Base-by-base conservation (phyloP, 2,797 vertebrate genomes). In the Meriones psammophilus region DNA sequence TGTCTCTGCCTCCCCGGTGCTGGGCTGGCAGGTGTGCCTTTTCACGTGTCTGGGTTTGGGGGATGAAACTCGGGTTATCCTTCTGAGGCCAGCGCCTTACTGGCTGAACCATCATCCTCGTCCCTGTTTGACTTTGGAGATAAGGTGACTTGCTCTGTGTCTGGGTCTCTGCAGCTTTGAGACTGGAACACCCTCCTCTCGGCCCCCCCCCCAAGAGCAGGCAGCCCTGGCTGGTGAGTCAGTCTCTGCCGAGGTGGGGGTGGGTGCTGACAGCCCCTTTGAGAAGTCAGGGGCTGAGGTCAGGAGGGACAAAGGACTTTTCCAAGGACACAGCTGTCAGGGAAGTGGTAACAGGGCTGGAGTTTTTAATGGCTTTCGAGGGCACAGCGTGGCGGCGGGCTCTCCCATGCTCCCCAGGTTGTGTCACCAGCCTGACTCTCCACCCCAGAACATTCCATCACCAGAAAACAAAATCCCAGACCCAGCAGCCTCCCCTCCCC, bases 371-470 rank as follows among this genome's bases (percentile, higher is more conserved):
- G 20, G 24, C 83, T 56, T 78, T 54, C 30, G 14, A 69, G 81
- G 54, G 86, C 28, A 56, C 58, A 54, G 1, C 5, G 13, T 62
- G 10, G 50, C 68, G 10, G 50, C 42, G 7, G 73, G 50, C 50
- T 93, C 92, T 1, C 22, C 39, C 12, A 0, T 4, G 15, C 2
- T 10, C 8, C 26, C 62, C 9, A 22, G 13, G 17, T 33, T 58
- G 58, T 58, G 58, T 39, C 69, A 86, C 58, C 33, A 20, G n/a
- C 60, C 36, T 42, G 7, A 26, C 56, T 39, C 8, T 13, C 58
- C 66, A 42, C 73, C 56, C 89, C 84, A 89, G 92, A 89, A 46
- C 64, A 50, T 80, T 69, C 33, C 83, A 89, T 87, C 88, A n/a
- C 68, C 18, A 8, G 76, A 80, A 69, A 64, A 83, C 66, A 79